Base-by-base conservation (phyloP, 2,888 invertebrate species). In the Choreutis nemorana region DNA sequence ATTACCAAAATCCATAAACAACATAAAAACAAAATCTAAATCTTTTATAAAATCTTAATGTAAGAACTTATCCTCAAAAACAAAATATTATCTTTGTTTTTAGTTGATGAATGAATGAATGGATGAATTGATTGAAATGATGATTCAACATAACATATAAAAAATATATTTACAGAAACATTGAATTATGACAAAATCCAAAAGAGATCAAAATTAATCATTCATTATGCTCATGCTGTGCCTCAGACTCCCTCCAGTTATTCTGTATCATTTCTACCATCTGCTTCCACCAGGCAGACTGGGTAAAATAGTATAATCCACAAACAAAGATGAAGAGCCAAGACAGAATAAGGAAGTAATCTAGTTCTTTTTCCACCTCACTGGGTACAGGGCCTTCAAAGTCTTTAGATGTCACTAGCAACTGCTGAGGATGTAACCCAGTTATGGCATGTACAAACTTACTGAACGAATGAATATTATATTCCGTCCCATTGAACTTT, bases 241-340 rank as follows among this genome's bases (percentile, higher is more conserved):
- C 92, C 50, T 92, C 92, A 2, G 90, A 89, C 61, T 94, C 94
- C 33, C 90, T 81, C 94, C 94, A 94, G 38, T 90, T 91, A 44
- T 89, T 89, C 52, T 91, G 87, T 7, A 93, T 81, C 63, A 87
- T 86, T 58, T 94, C 94, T 2, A 92, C 84, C 45, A 94, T 85
- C 73, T 87, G 87, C 30, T 73, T 83, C 85, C 90, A 94, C 66
- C 88, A 84, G 27, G 81, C 83, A 1, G 93, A 90, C 48, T 88
- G 86, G 20, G 87, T 85, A 31, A 91, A 87, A 48, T 89, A 90
- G 55, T 90, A 89, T 28, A 87, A 64, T 12, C 84, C 78, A 54
- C 91, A 91, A 3, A 86, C 55, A 4, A 89, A 57, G 30, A 95
- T 90, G 54, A 97, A 96, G 13, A 84, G 42, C 94, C 95, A 97